These are phyloP conservation scores for Dipodomys spectabilis DNA, from an alignment of 2,113 vertebrate species.

Conservation along the genomic window DNA sequence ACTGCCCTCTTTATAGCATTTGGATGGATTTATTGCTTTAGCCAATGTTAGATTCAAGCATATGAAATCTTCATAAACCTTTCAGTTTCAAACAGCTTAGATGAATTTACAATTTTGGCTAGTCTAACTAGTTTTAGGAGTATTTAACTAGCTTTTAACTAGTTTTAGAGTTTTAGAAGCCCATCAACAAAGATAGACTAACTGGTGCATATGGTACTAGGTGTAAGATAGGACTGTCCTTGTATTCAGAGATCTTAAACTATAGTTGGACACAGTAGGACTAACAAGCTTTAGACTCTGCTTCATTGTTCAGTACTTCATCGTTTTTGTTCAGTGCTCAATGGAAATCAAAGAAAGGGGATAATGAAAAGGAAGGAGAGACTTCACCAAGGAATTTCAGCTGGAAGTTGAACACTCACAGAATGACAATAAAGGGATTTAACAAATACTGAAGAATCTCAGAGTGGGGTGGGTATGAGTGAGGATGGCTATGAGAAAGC, in stretches of 20 bases:
- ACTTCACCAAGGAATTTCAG: not conserved
- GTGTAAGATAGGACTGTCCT: not conserved
- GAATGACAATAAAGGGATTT: not conserved
- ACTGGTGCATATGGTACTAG: not conserved
- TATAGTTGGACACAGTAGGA: not conserved
- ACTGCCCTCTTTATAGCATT: not conserved
- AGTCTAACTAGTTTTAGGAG: not conserved
- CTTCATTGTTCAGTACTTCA: not conserved
- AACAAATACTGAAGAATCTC: not conserved
- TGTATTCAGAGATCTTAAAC: not conserved
- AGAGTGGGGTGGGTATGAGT: too few species aligned
- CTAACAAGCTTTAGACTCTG: not conserved
- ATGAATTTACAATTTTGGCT: slow-evolving; percentile 1
- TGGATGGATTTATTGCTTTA: slow-evolving; percentile 23
- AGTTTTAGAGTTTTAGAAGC: not conserved
- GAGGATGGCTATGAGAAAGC: not conserved
- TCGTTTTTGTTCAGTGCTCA: not conserved
- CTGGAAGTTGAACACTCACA: not conserved
- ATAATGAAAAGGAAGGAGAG: not conserved
- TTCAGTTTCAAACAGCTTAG: not conserved
- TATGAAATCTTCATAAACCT: not conserved
- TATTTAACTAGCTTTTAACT: too few species aligned
- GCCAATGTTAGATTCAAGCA: not conserved
- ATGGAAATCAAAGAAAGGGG: slow-evolving; percentile 14
- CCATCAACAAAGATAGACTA: not conserved